Percentiles rank a stretch among this genome's conserved stretches.
These are phyloP conservation scores for Calameuta pallipes DNA, from an alignment of 2,888 invertebrate genomes.

Conservation along the genomic window DNA sequence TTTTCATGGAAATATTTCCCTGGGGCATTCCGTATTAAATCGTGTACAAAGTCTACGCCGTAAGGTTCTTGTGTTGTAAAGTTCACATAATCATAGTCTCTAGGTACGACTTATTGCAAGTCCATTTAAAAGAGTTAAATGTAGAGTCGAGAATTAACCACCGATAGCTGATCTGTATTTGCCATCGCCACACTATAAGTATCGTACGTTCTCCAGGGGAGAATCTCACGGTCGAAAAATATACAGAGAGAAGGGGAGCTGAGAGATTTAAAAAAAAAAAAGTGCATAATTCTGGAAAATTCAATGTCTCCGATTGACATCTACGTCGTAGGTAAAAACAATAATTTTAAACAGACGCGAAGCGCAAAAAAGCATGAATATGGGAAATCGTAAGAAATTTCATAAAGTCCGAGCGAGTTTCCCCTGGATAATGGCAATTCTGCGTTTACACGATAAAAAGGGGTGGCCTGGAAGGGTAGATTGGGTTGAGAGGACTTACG, in stretches of 20 bases:
- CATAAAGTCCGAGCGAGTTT: slow-evolving; percentile 1
- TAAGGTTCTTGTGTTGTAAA: slow-evolving; percentile 66
- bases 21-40: slow-evolving; percentile 10
- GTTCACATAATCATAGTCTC: slow-evolving; percentile 65
- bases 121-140: slow-evolving; percentile 57
- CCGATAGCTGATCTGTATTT: slow-evolving; percentile 62
- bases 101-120: slow-evolving; percentile 55
- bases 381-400: slow-evolving; percentile 12
- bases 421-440: neutral
- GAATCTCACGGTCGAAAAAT: neutral
- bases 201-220: slow-evolving; percentile 4
- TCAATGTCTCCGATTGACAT: neutral
- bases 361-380: slow-evolving; percentile 21
- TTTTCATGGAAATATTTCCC: slow-evolving; percentile 2
- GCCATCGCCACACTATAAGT: slow-evolving; percentile 51
- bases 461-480: neutral
- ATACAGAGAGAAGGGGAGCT: neutral
- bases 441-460: slow-evolving; percentile 6
- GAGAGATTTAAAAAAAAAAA: neutral
- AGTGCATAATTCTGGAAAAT: neutral
- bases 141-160: slow-evolving; percentile 56
- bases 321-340: neutral
- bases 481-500: neutral
- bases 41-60: slow-evolving; percentile 65
- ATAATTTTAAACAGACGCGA: slow-evolving; percentile 17